phyloP scores from a whole-genome alignment of 1,140 invertebrate genomes.

The Pogonus chalceus region DNA sequence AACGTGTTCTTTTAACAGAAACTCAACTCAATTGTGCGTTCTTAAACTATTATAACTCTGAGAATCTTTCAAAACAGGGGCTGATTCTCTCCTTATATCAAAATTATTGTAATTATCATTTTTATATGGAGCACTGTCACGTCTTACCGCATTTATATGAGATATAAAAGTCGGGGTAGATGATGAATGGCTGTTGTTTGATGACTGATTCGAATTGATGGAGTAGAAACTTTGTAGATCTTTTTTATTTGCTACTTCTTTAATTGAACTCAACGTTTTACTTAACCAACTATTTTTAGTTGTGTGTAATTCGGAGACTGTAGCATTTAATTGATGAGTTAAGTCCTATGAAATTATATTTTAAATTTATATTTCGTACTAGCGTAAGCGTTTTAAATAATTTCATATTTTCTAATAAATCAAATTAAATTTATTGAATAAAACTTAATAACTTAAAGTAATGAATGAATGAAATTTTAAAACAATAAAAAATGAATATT shows the following conservation, averaged over 20 bases:
- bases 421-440: not conserved
- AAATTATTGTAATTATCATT: slow-evolving; percentile 17
- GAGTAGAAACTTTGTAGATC: slow-evolving; percentile 24
- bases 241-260: slow-evolving; percentile 34
- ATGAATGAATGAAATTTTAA: no score
- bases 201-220: not conserved
- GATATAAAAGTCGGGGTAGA: slow-evolving; percentile 30
- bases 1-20: slow-evolving; percentile 12
- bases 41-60: slow-evolving; percentile 33
- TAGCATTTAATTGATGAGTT: slow-evolving; percentile 81
- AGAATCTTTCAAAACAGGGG: slow-evolving; percentile 29
- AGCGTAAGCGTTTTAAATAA: no score
- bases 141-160: slow-evolving; percentile 26
- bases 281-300: slow-evolving; percentile 70
- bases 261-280: slow-evolving; percentile 59
- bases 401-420: no score
- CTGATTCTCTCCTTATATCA: slow-evolving; percentile 25
- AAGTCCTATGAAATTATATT: slow-evolving; percentile 53
- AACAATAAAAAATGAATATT: no score
- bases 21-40: slow-evolving; percentile 24
- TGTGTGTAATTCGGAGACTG: slow-evolving; percentile 69
- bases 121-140: slow-evolving; percentile 29
- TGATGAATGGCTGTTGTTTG: slow-evolving; percentile 17
- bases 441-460: no score
- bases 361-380: not conserved